Conservation (phyloP, 2,888 invertebrate species). For the Stratiomys singularior region DNA sequence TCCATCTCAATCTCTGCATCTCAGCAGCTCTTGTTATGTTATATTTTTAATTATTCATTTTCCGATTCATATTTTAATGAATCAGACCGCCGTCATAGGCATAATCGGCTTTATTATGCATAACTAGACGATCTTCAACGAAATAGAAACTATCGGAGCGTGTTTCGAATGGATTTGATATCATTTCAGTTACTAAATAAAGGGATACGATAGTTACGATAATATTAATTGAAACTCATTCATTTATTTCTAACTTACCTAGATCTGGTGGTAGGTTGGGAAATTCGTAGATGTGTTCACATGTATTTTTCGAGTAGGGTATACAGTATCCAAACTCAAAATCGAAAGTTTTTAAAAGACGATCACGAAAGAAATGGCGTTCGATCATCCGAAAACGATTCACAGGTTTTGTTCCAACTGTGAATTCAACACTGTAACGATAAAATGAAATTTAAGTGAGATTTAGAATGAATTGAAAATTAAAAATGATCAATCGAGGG, state of each 20-base stretch:
- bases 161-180: conserved; percentile 94
- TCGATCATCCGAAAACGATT: conserved; percentile 99
- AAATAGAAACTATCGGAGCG: conserved; percentile 99
- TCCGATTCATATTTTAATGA: conserved; percentile 56
- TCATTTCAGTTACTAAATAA: conserved; percentile 92
- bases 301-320: conserved; percentile 96
- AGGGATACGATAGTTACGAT: neutral
- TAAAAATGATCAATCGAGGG: no score
- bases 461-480: no score
- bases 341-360: conserved; percentile 95
- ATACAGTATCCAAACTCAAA: conserved; percentile 99
- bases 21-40: neutral
- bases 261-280: conserved; percentile 86
- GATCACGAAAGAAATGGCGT: conserved; percentile 94
- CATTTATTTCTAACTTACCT: conserved; percentile 71
- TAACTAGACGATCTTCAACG: conserved; percentile 94
- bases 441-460: no score
- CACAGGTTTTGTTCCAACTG: conserved; percentile 91
- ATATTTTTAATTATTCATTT: neutral
- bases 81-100: conserved; percentile 86
- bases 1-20: neutral
- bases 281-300: conserved; percentile 99
- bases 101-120: conserved; percentile 99
- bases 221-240: neutral
- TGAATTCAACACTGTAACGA: conserved; percentile 88